Conservation (phyloP, 2,888 invertebrate species). For the Brachylomia viminalis region DNA sequence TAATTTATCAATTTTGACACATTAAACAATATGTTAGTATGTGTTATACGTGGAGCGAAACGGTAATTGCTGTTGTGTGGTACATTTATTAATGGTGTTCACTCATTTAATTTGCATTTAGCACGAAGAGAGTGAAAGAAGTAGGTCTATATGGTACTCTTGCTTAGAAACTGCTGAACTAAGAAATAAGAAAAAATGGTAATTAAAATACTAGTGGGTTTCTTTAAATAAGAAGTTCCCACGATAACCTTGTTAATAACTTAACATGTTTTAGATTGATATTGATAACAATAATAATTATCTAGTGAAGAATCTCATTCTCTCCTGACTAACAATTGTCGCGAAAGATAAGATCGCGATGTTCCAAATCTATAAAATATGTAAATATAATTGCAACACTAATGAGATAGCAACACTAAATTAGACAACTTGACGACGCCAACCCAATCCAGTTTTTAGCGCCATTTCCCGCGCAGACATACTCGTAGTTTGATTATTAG, state of each 20-base stretch:
- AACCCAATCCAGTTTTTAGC: no score
- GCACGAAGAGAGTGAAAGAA: constrained; percentile 37
- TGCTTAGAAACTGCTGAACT: not conserved
- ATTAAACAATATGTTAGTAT: constrained; percentile 35
- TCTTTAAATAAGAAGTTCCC: not conserved
- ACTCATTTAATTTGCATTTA: constrained; percentile 48
- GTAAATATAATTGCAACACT: no score
- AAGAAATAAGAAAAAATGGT: not conserved
- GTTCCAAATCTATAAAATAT: no score
- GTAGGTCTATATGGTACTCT: not conserved
- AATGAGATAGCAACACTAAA: no score
- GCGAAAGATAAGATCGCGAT: no score
- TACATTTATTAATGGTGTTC: constrained; percentile 41
- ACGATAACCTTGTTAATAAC: not conserved
- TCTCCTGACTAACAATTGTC: not conserved
- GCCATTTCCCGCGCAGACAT: no score
- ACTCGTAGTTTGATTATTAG: no score
- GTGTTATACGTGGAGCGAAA: constrained; percentile 53
- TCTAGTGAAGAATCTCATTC: not conserved
- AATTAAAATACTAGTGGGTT: not conserved
- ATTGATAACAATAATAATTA: not conserved
- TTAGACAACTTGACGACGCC: no score
- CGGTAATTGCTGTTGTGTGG: constrained; percentile 34
- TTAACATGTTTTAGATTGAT: not conserved
- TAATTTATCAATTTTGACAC: constrained; percentile 54